A percentile compares a stretch with the other conserved stretches of the same genome.
These are phyloP conservation scores for Erynnis tages DNA, from an alignment of 2,888 invertebrate genomes.

Conservation along the genomic window DNA sequence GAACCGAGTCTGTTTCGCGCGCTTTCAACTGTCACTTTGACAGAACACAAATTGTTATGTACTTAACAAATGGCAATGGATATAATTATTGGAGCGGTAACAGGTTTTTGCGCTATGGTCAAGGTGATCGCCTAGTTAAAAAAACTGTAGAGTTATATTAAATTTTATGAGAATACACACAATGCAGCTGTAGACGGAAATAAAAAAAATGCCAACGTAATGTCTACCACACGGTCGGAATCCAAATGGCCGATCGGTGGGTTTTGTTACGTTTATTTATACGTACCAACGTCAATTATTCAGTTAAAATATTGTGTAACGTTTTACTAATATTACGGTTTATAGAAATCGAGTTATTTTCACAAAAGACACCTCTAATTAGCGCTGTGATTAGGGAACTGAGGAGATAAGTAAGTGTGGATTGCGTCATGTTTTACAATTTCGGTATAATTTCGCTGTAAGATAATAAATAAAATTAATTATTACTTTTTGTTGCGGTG, in stretches of 20 bases:
- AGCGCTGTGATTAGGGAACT: slow-evolving; percentile 12
- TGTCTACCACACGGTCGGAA: slow-evolving; percentile 14
- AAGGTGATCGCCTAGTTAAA: slow-evolving; percentile 58
- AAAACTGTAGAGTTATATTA: slow-evolving; percentile 30
- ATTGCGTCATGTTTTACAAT: slow-evolving; percentile 25
- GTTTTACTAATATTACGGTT: slow-evolving; percentile 16
- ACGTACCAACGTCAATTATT: slow-evolving; percentile 14
- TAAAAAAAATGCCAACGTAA: slow-evolving; percentile 27
- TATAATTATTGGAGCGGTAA: slow-evolving; percentile 50
- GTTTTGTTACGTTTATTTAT: slow-evolving; percentile 26
- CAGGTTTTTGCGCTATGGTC: slow-evolving; percentile 53
- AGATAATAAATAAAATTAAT: too few relatives aligned
- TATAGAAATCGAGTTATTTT: background rate
- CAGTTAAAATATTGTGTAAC: slow-evolving; percentile 28
- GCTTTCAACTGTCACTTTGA: slow-evolving; percentile 72
- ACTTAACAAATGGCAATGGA: slow-evolving; percentile 51
- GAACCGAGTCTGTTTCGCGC: slow-evolving; percentile 50
- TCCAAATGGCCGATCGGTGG: slow-evolving; percentile 10
- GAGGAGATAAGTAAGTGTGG: background rate
- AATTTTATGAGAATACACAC: slow-evolving; percentile 18
- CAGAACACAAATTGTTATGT: slow-evolving; percentile 43
- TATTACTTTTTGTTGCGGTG: too few relatives aligned
- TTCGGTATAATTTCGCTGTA: background rate
- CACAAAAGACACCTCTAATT: slow-evolving; percentile 2
- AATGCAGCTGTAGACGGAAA: slow-evolving; percentile 20